phyloP scores from a whole-genome alignment of 2,113 vertebrate species.

The Ondatra zibethicus region DNA sequence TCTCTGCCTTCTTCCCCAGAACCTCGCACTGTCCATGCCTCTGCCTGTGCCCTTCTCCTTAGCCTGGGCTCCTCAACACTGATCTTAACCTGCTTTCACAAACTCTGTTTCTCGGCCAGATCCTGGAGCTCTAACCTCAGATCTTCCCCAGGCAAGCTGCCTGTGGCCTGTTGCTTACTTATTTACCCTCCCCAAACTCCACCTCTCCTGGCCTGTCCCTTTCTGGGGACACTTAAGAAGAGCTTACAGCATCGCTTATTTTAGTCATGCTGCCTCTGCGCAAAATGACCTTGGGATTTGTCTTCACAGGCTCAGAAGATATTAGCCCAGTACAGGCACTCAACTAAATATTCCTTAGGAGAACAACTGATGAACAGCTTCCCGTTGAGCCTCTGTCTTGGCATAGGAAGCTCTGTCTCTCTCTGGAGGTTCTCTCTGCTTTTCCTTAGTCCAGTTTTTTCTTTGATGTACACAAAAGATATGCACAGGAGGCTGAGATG shows the following conservation, averaged over 20 bases:
- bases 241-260: conserved; percentile 23
- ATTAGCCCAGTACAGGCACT: not conserved
- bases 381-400: not conserved
- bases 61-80: conserved; percentile 20
- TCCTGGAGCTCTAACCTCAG: conserved; percentile 48
- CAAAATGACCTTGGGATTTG: conserved; percentile 61
- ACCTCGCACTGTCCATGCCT: not conserved
- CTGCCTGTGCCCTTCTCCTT: not conserved
- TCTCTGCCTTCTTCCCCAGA: not conserved
- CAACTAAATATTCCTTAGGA: not conserved
- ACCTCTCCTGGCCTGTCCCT: conserved; percentile 47
- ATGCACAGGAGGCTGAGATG: conserved; percentile 1
- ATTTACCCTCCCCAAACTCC: not conserved
- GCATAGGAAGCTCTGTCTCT: not conserved
- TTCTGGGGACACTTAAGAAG: conserved; percentile 55
- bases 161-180: not conserved
- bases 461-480: not conserved
- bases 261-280: conserved; percentile 48
- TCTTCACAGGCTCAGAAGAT: not conserved
- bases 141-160: conserved; percentile 34
- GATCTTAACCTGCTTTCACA: conserved; percentile 66
- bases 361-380: not conserved
- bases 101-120: conserved; percentile 1
- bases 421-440: conserved; percentile 3
- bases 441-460: conserved; percentile 32